A percentile compares a stretch with the other conserved stretches of the same genome.
Conservation (phyloP, 2,797 vertebrate species). For the Peromyscus attwateri region DNA sequence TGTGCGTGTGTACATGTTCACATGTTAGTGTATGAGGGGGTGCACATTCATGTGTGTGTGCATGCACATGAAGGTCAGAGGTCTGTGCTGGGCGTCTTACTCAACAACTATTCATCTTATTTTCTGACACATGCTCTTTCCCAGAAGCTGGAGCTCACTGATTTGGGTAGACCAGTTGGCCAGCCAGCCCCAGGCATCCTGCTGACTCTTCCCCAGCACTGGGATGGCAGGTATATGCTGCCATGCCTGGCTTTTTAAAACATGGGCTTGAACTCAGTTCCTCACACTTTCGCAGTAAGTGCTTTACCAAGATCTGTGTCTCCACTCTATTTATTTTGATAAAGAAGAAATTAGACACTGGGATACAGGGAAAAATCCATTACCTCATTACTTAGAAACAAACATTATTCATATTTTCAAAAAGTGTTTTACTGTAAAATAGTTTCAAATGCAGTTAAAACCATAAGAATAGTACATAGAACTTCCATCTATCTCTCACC, state of each 20-base stretch:
- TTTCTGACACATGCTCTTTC: neutral
- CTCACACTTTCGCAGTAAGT: neutral
- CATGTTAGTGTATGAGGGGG: neutral
- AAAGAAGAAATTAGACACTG: conserved; percentile 16
- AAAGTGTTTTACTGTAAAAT: conserved; percentile 23
- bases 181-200: neutral
- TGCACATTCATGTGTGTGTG: neutral
- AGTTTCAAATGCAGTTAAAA: conserved; percentile 6
- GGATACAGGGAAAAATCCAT: neutral
- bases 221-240: no score
- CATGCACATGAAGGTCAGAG: neutral
- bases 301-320: neutral
- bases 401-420: neutral
- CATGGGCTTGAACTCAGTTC: neutral
- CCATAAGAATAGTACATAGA: neutral
- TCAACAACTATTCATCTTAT: neutral
- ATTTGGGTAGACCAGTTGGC: neutral
- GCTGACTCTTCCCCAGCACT: neutral
- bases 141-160: neutral
- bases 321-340: neutral
- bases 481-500: neutral
- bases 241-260: neutral
- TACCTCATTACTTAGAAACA: conserved; percentile 31
- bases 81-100: neutral
- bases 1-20: neutral